phyloP scores from a whole-genome alignment of 2,888 invertebrate genomes.

The Melolontha melolontha region DNA sequence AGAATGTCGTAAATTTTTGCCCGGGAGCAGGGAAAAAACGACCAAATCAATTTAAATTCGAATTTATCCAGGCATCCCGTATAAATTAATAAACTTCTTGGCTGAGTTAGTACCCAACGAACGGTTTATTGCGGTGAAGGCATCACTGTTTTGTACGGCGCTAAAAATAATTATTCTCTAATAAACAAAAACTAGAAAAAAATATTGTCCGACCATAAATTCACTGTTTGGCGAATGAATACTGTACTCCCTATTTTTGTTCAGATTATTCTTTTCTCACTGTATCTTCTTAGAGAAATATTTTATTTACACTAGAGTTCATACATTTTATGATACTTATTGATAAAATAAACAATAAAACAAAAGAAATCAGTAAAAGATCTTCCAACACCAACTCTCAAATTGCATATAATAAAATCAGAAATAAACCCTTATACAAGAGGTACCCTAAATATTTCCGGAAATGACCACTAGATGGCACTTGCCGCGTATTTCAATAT shows the following conservation, averaged over 20 bases:
- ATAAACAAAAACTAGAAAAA: conserved; percentile 1
- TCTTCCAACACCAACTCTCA: too few species aligned
- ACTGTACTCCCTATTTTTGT: neutral
- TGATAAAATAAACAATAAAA: too few species aligned
- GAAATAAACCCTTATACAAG: too few species aligned
- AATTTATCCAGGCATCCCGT: conserved; percentile 14
- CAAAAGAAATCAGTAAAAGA: too few species aligned
- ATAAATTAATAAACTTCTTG: conserved; percentile 18
- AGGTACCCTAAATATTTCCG: too few species aligned
- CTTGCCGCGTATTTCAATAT: too few species aligned
- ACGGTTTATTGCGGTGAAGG: conserved; percentile 7
- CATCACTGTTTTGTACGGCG: neutral
- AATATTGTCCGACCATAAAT: conserved; percentile 9
- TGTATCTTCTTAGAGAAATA: neutral
- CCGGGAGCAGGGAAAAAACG: conserved; percentile 6
- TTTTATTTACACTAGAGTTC: too few species aligned
- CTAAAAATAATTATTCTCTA: conserved; percentile 28
- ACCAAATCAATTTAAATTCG: conserved; percentile 19
- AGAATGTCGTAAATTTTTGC: conserved; percentile 17
- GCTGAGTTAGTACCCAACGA: conserved; percentile 13
- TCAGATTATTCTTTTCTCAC: neutral
- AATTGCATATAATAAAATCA: too few species aligned
- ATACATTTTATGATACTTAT: too few species aligned
- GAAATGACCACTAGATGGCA: too few species aligned
- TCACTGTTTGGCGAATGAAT: neutral